Evolutionary conservation across 2,888 invertebrate genomes (phyloP).

Genomic region (Schizotus pectinicornis): DNA sequence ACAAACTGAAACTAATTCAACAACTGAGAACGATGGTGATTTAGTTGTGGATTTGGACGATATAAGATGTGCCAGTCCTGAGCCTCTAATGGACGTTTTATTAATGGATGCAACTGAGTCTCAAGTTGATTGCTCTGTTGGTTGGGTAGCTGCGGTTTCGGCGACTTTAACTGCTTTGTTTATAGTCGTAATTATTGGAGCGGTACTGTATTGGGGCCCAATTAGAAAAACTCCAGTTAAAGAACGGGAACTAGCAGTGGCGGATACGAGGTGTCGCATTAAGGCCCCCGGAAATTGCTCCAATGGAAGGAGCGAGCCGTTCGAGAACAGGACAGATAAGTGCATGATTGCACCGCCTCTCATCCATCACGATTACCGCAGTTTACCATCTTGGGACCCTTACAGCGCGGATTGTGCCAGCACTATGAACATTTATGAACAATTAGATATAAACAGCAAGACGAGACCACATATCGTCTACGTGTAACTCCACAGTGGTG

Average conservation of each 20-base stretch:
- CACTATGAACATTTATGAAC: constrained; percentile 55
- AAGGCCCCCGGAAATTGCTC: constrained; percentile 32
- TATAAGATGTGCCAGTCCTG: constrained; percentile 66
- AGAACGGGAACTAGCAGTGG: constrained; percentile 42
- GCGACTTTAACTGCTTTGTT: constrained; percentile 57
- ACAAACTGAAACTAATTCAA: constrained; percentile 1
- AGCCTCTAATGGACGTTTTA: constrained; percentile 62
- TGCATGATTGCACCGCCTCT: constrained; percentile 51
- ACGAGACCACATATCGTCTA: constrained; percentile 61
- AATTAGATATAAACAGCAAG: constrained; percentile 53
- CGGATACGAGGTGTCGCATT: constrained; percentile 34
- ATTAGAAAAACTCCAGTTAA: constrained; percentile 42
- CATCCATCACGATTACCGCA: constrained; percentile 53
- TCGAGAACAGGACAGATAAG: constrained; percentile 49
- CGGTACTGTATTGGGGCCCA: constrained; percentile 52
- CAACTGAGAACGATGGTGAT: constrained; percentile 31
- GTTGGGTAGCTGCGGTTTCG: constrained; percentile 66
- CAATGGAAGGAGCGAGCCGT: constrained; percentile 36
- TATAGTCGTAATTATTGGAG: constrained; percentile 47
- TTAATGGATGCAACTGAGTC: constrained; percentile 67
- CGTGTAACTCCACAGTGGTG: constrained; percentile 55
- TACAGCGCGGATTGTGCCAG: constrained; percentile 44
- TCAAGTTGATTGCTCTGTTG: constrained; percentile 68
- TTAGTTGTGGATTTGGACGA: constrained; percentile 64
- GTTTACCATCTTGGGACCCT: constrained; percentile 55